A percentile compares a stretch with the other conserved stretches of the same genome.
These are phyloP conservation scores for Conomelus anceps DNA, from an alignment of 2,888 invertebrate species.

Conservation along the genomic window DNA sequence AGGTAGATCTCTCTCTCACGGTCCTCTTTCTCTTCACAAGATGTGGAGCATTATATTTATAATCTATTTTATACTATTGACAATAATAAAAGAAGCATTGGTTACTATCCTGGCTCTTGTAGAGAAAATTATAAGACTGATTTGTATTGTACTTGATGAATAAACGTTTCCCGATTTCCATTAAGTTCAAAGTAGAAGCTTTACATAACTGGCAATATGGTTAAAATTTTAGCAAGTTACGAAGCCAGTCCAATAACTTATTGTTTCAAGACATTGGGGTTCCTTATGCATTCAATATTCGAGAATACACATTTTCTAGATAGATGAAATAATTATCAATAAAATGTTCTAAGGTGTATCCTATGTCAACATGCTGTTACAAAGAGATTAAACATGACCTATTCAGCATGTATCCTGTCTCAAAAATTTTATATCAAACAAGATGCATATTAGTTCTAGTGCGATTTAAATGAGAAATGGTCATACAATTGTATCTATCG, in stretches of 20 bases:
- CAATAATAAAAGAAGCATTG: background rate
- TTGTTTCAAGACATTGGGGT: background rate
- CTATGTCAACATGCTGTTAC: background rate
- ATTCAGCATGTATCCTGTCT: background rate
- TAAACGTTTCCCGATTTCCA: background rate
- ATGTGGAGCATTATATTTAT: background rate
- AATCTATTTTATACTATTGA: background rate
- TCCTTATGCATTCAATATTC: background rate
- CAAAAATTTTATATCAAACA: background rate
- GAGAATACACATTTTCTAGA: background rate
- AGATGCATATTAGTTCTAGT: background rate
- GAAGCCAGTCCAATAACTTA: background rate
- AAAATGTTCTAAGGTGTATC: background rate
- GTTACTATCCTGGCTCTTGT: background rate
- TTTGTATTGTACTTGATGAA: background rate
- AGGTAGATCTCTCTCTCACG: slow-evolving; percentile 55
- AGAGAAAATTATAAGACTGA: background rate
- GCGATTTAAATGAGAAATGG: background rate
- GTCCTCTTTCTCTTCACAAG: background rate
- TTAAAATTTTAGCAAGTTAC: background rate
- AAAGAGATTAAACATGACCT: background rate
- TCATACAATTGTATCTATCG: background rate
- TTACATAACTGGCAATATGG: background rate
- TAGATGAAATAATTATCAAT: background rate
- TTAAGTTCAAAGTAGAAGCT: background rate